Base-by-base conservation (phyloP, 2,888 invertebrate species). In the Adineta ricciae region DNA sequence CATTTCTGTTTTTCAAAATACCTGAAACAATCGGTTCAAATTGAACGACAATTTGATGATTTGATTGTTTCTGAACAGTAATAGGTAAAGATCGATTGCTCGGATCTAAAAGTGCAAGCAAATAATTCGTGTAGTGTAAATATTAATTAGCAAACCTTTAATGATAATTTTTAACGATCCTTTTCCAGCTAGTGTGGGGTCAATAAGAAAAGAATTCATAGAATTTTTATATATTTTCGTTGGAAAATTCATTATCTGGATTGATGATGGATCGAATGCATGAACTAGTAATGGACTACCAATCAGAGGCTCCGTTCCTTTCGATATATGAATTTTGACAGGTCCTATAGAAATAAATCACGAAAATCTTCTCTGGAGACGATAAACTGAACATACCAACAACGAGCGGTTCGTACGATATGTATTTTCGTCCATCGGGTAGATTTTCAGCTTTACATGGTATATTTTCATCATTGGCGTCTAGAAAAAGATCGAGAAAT, bases 271-370 rank as follows among this genome's bases (percentile, higher is more conserved):
- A 49, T 84, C 83, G 16, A 83, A 83, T 46, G 78, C 83, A 84
- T 78, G n/a, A 16, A 84, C 50, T 16, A 85, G 54, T 4, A 85
- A 73, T 46, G 72, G 83, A n/a, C 41, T 82, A 24, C 72, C 85
- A 24, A 16, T 11, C 21, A 85, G 19, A 5, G 73, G 73, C 14
- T 73, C 52, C 38, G 38, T 54, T 14, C 32, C n/a, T 49, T 83
- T 38, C 7, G 41, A 64, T 14, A 50, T 14, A 78, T 78, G 24
- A 78, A 78, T 78, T 41, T 78, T 16, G 2, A 78, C 41, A 78
- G 41, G 73, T 24, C 73, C 73, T 41, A 38, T n/a, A 38, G 24
- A 38, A 3, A 64, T 64, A 14, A 32, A n/a, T n/a, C n/a, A n/a
- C n/a, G n/a, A n/a, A n/a, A n/a, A n/a, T n/a, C n/a, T n/a, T n/a